These are phyloP conservation scores for Sardina pilchardus DNA, from an alignment of 2,113 vertebrate species.

Conservation along the genomic window DNA sequence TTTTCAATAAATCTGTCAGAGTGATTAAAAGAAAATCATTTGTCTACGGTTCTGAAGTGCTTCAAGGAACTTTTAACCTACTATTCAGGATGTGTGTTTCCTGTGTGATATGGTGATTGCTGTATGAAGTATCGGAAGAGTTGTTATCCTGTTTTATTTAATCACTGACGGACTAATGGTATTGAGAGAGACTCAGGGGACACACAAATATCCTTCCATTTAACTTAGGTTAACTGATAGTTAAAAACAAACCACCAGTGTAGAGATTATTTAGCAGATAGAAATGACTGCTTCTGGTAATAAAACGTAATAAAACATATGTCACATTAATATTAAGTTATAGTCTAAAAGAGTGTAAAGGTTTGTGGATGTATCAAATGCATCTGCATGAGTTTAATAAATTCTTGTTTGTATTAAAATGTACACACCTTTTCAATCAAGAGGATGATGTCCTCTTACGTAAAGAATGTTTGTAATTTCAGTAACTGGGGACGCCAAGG, in stretches of 20 bases:
- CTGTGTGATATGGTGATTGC: slow-evolving; percentile 35
- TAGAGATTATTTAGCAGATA: not conserved
- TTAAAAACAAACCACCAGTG: not conserved
- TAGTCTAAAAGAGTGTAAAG: not conserved
- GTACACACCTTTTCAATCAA: not conserved
- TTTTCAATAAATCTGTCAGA: not conserved
- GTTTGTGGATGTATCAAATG: not conserved
- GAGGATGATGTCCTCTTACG: not conserved
- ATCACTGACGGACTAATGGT: slow-evolving; percentile 36
- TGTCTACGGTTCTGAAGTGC: slow-evolving; percentile 26
- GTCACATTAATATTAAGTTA: not conserved
- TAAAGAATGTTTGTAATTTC: no score
- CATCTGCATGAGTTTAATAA: not conserved
- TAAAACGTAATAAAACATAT: not conserved
- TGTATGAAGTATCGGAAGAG: not conserved
- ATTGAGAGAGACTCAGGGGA: not conserved
- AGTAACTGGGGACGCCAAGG: no score
- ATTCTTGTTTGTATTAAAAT: not conserved
- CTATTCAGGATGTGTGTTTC: slow-evolving; percentile 39
- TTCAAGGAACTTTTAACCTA: slow-evolving; percentile 27
- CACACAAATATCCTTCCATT: not conserved
- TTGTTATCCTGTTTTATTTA: slow-evolving; percentile 23
- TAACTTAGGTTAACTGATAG: not conserved
- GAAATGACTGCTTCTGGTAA: not conserved
- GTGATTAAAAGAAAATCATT: not conserved